Base-by-base conservation (phyloP, 2,888 invertebrate genomes). In the Ernsta delagoae region DNA sequence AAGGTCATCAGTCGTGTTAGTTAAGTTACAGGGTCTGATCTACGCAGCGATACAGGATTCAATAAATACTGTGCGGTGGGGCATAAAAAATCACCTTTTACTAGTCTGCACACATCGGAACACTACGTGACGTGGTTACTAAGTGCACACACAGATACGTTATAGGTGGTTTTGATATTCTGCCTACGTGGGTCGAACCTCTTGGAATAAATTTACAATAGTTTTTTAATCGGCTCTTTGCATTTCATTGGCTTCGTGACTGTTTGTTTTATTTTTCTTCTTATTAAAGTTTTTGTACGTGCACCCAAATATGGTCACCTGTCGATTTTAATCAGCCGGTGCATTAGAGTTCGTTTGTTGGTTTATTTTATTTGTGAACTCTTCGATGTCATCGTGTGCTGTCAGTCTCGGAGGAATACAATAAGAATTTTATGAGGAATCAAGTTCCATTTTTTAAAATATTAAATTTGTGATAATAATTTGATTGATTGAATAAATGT, bases 71-170 rank as follows among this genome's bases (percentile, higher is more conserved):
- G 85, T 84, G 84, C 83, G 86, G 83, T 79, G 77, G 77, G 78
- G 83, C 87, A 90, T 89, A 90, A 92, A 92, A 92, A 91, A 84
- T 81, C 79, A 75, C 77, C 76, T 73, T 85, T 92, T 87, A 81
- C 80, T 80, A 92, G 84, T 86, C 91, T 70, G 72, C 75, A 74
- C 87, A 81, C 89, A 85, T 83, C 76, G 76, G 71, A 77, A 75
- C 73, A 72, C 76, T 78, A 92, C 92, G 92, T 91, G 90, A 84
- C 75, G 73, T 54, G 83, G 77, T 77, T 78, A 74, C 81, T 81
- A 88, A 83, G 77, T 62, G 67, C 64, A 72, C 78, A 77, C 76
- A 80, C 81, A 85, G 85, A 87, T 77, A 77, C 75, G 79, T 65
- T 74, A 77, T 75, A 62, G 50, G 39, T 57, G 62, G 16, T 39